phyloP scores from a whole-genome alignment of 2,797 vertebrate genomes.

The Ceyx erithaca region DNA sequence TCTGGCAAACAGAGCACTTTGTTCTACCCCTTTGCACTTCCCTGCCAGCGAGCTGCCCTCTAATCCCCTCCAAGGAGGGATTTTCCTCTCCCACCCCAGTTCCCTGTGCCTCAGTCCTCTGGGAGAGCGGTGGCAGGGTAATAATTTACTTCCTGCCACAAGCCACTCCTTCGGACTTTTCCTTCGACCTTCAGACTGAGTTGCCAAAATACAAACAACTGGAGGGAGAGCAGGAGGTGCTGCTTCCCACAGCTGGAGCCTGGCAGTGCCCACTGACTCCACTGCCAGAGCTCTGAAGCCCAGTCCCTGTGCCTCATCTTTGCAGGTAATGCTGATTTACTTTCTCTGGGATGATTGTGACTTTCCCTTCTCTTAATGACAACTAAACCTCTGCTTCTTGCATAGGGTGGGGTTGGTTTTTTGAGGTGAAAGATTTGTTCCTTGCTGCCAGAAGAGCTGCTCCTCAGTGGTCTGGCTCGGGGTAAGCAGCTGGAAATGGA shows the following conservation, averaged over 20 bases:
- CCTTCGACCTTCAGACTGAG: constrained; percentile 49
- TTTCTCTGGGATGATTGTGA: neutral
- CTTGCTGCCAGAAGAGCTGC: neutral
- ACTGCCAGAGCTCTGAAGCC: neutral
- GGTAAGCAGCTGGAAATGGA: neutral
- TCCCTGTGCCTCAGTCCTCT: neutral
- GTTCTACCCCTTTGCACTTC: constrained; percentile 22
- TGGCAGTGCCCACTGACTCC: neutral
- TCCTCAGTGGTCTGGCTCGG: neutral
- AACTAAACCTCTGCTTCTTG: no score
- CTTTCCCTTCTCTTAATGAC: neutral
- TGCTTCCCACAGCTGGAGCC: neutral
- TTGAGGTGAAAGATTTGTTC: fast-evolving
- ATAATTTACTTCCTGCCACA: constrained; percentile 59
- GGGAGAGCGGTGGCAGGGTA: neutral
- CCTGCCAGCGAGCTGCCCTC: neutral
- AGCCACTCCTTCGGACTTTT: constrained; percentile 55
- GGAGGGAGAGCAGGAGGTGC: neutral
- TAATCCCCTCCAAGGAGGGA: constrained; percentile 37
- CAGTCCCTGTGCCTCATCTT: neutral
- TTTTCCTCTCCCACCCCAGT: constrained; percentile 8
- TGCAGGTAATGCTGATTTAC: neutral
- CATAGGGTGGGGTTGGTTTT: no score
- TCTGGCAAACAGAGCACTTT: neutral
- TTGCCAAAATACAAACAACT: constrained; percentile 21